These are phyloP conservation scores for Allygus modestus DNA, from an alignment of 2,888 invertebrate genomes.

Conservation along the genomic window DNA sequence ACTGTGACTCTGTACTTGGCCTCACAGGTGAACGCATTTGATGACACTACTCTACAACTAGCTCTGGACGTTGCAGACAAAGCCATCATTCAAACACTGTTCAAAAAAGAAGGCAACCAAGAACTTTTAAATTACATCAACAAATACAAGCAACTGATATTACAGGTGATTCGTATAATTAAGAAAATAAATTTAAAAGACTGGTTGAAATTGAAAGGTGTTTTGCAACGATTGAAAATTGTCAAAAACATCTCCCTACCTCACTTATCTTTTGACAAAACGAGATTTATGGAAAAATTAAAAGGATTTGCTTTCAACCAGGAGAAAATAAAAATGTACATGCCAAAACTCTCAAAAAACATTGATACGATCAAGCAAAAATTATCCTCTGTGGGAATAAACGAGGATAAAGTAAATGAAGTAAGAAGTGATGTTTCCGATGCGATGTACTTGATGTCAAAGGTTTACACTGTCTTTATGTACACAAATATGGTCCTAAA, in stretches of 20 bases:
- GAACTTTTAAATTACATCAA: conserved; percentile 46
- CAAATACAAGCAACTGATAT: conserved; percentile 45
- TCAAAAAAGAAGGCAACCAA: conserved; percentile 49
- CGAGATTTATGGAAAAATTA: conserved; percentile 5
- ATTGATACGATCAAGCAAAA: conserved; percentile 33
- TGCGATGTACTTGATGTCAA: conserved; percentile 46
- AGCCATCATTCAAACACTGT: conserved; percentile 30
- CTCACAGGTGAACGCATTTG: conserved; percentile 19
- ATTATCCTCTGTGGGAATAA: background rate
- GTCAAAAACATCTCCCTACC: conserved; percentile 12
- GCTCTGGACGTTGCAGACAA: conserved; percentile 39
- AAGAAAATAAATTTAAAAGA: conserved; percentile 23
- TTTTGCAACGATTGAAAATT: conserved; percentile 27
- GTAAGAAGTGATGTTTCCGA: conserved; percentile 28
- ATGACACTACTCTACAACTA: conserved; percentile 35
- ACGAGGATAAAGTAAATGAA: conserved; percentile 31
- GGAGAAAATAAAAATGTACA: conserved; percentile 28
- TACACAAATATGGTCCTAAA: conserved; percentile 35
- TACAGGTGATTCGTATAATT: conserved; percentile 40
- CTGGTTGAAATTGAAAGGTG: conserved; percentile 34
- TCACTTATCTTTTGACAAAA: conserved; percentile 11
- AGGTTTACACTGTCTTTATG: conserved; percentile 36
- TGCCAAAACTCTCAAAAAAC: conserved; percentile 17
- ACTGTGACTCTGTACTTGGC: background rate
- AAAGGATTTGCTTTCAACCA: conserved; percentile 24